phyloP scores from a whole-genome alignment of 2,113 vertebrate genomes.

The Upupa epops region DNA sequence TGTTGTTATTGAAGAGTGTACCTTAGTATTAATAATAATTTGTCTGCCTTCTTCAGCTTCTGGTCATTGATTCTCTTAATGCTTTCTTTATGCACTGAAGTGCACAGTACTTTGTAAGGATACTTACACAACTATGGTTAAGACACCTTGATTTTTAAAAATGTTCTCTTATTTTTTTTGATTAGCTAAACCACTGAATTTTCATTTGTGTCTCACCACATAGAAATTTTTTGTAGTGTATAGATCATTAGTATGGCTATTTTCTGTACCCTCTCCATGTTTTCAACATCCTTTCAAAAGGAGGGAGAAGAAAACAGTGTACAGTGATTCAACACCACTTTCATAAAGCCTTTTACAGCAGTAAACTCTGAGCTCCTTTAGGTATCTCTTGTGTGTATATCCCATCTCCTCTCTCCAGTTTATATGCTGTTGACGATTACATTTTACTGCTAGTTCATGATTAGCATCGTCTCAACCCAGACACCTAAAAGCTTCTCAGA shows the following conservation, averaged over 20 bases:
- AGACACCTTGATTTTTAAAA: background rate
- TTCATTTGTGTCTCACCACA: background rate
- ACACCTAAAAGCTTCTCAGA: background rate
- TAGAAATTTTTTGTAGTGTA: background rate
- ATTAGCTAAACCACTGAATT: background rate
- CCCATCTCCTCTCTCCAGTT: fast-evolving
- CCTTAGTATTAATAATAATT: background rate
- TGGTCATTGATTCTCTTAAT: background rate
- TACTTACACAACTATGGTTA: background rate
- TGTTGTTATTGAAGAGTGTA: background rate
- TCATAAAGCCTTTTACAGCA: background rate
- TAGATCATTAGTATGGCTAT: background rate
- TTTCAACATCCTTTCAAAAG: background rate
- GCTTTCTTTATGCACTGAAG: background rate
- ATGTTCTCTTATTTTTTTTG: background rate
- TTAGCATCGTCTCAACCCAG: background rate
- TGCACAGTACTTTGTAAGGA: background rate
- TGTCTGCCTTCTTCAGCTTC: background rate
- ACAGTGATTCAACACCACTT: background rate
- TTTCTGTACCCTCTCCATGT: background rate
- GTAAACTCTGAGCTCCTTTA: background rate
- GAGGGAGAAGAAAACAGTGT: background rate
- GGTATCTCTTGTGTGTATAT: fast-evolving
- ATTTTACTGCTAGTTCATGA: background rate
- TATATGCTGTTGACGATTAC: background rate